Base-by-base conservation (phyloP, 2,888 invertebrate genomes). In the Cloeon dipterum region DNA sequence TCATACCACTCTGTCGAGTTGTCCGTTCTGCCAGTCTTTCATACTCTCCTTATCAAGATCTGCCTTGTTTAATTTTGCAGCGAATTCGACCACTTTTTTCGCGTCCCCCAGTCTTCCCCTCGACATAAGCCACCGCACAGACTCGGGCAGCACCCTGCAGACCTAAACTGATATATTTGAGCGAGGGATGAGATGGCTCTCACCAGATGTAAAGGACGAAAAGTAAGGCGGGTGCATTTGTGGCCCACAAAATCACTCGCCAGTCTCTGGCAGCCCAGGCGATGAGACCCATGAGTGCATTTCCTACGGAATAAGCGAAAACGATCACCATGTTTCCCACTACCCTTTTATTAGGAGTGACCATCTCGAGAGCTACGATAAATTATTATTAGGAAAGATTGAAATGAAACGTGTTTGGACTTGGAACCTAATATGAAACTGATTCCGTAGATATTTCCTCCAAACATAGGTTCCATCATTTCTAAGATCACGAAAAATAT, bases 291-390 rank as follows among this genome's bases (percentile, higher is more conserved):
- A 77, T 54, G 1, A 68, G 48, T 2, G 74, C 66, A 49, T 75
- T 72, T 1, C 82, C 81, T 21, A 72, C 46, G 0, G 78, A 70
- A 47, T 76, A 70, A 40, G 75, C 74, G 11, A 74, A 64, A 36
- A 74, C 70, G 7, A 76, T 63, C 34, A 79, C 57, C 36, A 75
- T 63, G 41, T 79, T 74, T 4, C 72, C 74, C 26, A 79, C 53
- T 16, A 78, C 74, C 25, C 83, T 63, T 36, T 70, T 68, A 41
- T 68, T 66, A 8, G 75, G 75, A 1, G 77, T 77, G 19, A 81
- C 72, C 55, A 81, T 63, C 53, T 85, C 83, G 44, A 82, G 63
- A 20, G 69, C 73, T 75, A 56, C 0, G 53, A 64, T 42, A 37
- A n/a, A n/a, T n/a, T n/a, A n/a, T n/a, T n/a, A n/a, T n/a, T n/a